Conservation (phyloP, 2,113 vertebrate species). For the Clarias magur region DNA sequence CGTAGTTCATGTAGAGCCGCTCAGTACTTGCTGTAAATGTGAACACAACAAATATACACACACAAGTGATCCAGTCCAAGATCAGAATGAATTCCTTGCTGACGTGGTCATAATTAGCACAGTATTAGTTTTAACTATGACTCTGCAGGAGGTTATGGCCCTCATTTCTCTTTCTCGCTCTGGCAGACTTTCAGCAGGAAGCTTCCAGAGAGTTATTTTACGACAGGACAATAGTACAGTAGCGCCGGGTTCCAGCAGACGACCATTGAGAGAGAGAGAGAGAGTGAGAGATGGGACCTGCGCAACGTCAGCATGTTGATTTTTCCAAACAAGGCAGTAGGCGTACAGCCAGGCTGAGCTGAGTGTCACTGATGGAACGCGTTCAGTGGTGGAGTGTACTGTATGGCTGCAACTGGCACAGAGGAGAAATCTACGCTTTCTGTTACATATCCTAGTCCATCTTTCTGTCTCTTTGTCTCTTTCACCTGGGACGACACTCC, state of each 20-base stretch:
- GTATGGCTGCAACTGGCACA: not conserved
- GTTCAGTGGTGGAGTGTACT: not conserved
- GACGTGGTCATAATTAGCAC: constrained; percentile 36
- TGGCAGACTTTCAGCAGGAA: constrained; percentile 44
- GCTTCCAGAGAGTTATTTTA: constrained; percentile 37
- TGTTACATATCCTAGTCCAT: not conserved
- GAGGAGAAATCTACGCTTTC: not conserved
- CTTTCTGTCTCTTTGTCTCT: not conserved
- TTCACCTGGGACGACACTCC: not conserved
- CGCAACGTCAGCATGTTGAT: constrained; percentile 46
- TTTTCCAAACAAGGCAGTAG: constrained; percentile 41
- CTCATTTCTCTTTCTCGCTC: constrained; percentile 35
- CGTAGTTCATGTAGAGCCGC: not conserved
- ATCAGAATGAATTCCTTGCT: constrained; percentile 16
- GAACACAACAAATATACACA: not conserved
- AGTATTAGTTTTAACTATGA: constrained; percentile 39
- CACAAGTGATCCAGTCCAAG: not conserved
- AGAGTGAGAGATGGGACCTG: not conserved
- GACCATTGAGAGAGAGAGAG: not conserved
- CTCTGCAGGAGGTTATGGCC: constrained; percentile 30
- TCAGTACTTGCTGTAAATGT: not conserved
- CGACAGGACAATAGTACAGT: constrained; percentile 5
- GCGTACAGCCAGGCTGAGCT: constrained; percentile 28
- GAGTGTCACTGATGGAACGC: constrained; percentile 17
- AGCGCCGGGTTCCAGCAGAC: constrained; percentile 31